Percentiles rank a stretch among this genome's conserved stretches.
Evolutionary conservation across 2,888 invertebrate genomes (phyloP).

Genomic region (Rhynchonema sp.): DNA sequence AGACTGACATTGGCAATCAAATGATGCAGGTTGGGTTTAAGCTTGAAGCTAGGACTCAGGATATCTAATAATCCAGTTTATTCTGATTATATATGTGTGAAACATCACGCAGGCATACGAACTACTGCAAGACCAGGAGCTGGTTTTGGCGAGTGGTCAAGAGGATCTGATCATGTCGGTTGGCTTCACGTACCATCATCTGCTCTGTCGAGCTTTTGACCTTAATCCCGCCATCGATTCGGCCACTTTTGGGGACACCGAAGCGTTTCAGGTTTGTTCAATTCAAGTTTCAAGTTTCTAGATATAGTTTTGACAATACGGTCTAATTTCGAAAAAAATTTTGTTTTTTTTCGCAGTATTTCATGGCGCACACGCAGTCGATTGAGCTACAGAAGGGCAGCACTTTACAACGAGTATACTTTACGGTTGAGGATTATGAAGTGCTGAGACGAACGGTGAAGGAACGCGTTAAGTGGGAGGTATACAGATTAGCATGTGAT

Average conservation of each 20-base stretch:
- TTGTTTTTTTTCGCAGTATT: constrained; percentile 26
- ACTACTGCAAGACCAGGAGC: constrained; percentile 11
- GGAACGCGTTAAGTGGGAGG: constrained; percentile 29
- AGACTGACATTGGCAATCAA: constrained; percentile 18
- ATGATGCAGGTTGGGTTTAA: constrained; percentile 21
- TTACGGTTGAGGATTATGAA: constrained; percentile 23
- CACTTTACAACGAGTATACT: constrained; percentile 28
- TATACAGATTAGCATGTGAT: no score
- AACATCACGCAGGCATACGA: constrained; percentile 1
- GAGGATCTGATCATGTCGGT: constrained; percentile 18
- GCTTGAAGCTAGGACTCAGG: no score
- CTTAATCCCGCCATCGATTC: constrained; percentile 14
- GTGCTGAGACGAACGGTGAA: constrained; percentile 24
- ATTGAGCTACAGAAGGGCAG: constrained; percentile 29
- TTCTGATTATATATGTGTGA: no score
- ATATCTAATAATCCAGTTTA: no score
- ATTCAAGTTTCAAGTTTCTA: no score
- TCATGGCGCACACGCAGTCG: constrained; percentile 20
- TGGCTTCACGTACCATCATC: constrained; percentile 28
- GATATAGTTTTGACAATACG: no score
- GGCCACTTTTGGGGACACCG: constrained; percentile 9
- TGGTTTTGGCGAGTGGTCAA: background rate
- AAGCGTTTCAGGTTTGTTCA: no score
- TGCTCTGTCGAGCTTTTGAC: constrained; percentile 28
- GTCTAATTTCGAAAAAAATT: no score